Base-by-base conservation (phyloP, 2,797 vertebrate genomes). In the Urosaurus nigricauda region DNA sequence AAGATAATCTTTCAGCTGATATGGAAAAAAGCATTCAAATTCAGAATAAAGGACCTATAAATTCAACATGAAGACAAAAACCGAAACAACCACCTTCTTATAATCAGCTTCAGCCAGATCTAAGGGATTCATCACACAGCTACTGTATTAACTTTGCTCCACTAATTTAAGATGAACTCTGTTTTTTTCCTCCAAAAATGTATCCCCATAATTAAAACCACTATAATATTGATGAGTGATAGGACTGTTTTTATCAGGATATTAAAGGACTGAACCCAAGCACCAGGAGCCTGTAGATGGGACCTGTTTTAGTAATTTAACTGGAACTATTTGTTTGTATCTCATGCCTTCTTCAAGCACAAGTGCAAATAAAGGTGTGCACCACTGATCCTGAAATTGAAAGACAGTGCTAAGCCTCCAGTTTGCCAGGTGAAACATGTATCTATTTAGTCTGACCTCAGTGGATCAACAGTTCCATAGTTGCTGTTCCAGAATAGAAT, bases 21-120 rank as follows among this genome's bases (percentile, higher is more conserved):
- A 85, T 68, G 89, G 90, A 94, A 90, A 84, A 93, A 92, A 77
- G 85, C 77, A 63, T 35, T 77, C 35, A 88, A 87, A 91, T 37
- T 70, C 60, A 91, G 84, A 91, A 91, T 86, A 91, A 93, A 80
- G 26, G 92, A 17, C 70, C 63, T 84, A 85, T 88, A 90, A 86
- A 89, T 77, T 89, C 43, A 79, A 0, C 9, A 60, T 71, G 90
- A 63, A 88, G 5, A 1, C 47, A 32, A 60, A 35, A 47, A 32
- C 47, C 5, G 65, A 32, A 79, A 29, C n/a, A 37, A 60, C 60
- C 26, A 43, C 7, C 16, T 14, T 21, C 43, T 5, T 71, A 85
- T 17, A 35, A 35, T n/a, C 37, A 63, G 12, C 29, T 87, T 26
- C 87, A 90, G 37, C 1, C 47, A 0, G 0, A 43, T 75, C 58